Evolutionary conservation across 2,113 vertebrate species (phyloP).

Genomic region (Ornithorhynchus anatinus): DNA sequence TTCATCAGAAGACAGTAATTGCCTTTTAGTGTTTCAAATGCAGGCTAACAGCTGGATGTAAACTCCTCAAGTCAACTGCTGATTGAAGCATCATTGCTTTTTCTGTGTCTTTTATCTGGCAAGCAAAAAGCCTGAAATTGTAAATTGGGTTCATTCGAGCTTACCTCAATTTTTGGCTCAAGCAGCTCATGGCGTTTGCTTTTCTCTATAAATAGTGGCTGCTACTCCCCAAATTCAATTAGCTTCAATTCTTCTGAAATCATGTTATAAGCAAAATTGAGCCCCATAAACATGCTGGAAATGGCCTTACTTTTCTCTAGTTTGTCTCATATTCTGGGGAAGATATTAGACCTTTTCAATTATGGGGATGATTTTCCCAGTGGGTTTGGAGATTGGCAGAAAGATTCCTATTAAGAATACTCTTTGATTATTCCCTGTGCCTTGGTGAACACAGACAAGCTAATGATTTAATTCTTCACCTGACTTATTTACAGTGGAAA

Average conservation of each 20-base stretch:
- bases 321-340: not conserved
- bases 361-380: slow-evolving; percentile 4
- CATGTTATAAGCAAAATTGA: slow-evolving; percentile 37
- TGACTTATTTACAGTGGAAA: not conserved
- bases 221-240: slow-evolving; percentile 57
- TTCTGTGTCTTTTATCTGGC: slow-evolving; percentile 3
- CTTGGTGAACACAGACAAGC: not conserved
- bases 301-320: slow-evolving; percentile 26
- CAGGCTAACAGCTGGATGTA: not conserved
- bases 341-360: slow-evolving; percentile 20
- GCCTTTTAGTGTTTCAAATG: not conserved
- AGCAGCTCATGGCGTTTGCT: not conserved
- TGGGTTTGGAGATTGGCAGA: not conserved
- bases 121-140: slow-evolving; percentile 31
- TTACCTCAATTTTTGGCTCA: slow-evolving; percentile 25
- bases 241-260: slow-evolving; percentile 43
- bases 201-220: slow-evolving; percentile 43
- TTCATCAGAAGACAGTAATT: not conserved
- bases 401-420: not conserved
- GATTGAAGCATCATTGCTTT: slow-evolving; percentile 11
- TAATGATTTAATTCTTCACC: not conserved
- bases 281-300: slow-evolving; percentile 5
- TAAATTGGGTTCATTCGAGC: slow-evolving; percentile 35
- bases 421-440: slow-evolving; percentile 12
- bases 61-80: slow-evolving; percentile 23